Base-by-base conservation (phyloP, 1,140 invertebrate species). In the Propsilocerus akamusi region DNA sequence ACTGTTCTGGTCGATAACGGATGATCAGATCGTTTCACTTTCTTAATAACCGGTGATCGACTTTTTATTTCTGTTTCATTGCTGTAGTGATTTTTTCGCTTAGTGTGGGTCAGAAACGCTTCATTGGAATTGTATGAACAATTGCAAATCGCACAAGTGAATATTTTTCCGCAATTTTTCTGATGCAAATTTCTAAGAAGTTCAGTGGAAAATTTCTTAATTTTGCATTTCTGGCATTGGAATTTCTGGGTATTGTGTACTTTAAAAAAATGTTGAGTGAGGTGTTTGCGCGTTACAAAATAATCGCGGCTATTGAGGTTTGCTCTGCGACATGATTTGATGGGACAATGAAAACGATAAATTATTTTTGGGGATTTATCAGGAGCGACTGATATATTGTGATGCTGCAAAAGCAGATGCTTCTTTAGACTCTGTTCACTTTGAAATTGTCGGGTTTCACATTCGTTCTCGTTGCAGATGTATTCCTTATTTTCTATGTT, bases 191-290 rank as follows among this genome's bases (percentile, higher is more conserved):
- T 64, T 55, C 65, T 61, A 3, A 67, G 61, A 41, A 68, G 56
- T 53, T 68, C 59, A 0, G 70, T 72, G 4, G 75, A 64, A 56
- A 79, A 80, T 51, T 64, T 63, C 56, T 76, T 76, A 2, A 80
- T 22, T 56, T 57, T 4, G 54, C 55, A 41, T 41, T 41, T 41
- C 14, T 41, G n/a, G 14, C 34, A 41, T 5, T 7, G 17, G 10
- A 41, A 22, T 41, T 41, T 41, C 17, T 41, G 8, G 8, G 12
- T 41, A 10, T 41, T 41, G 5, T 41, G 34, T 3, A 41, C 34
- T 20, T 41, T 41, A 17, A 17, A 41, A 5, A 41, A 41, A 20
- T 41, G 34, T 17, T 41, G 34, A 41, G 22, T 17, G 1, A 41
- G 11, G 4, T 41, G 34, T 5, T 41, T 41, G 2, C 34, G 34